Conservation (phyloP, 2,113 vertebrate species). For the Ophiodon elongatus region DNA sequence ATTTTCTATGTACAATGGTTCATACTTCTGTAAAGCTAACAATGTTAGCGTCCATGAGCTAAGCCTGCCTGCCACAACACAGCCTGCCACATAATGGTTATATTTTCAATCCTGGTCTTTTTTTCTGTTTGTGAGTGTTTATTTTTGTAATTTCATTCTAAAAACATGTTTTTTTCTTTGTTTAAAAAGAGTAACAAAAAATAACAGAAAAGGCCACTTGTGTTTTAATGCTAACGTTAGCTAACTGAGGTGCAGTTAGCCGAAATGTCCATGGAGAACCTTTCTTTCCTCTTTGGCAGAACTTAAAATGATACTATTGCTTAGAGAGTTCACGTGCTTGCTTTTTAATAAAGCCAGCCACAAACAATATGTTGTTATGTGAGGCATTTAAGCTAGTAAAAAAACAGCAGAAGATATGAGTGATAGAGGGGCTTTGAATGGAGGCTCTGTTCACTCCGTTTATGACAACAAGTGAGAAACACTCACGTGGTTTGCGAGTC, state of each 20-base stretch:
- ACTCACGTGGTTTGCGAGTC: constrained; percentile 41
- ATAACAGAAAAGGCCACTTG: not conserved
- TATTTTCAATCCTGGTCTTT: not conserved
- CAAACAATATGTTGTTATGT: not conserved
- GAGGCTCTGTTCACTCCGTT: constrained; percentile 16
- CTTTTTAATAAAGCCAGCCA: not conserved
- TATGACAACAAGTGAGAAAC: constrained; percentile 18
- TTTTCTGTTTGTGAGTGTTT: not conserved
- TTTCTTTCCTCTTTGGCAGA: not conserved
- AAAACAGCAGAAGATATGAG: not conserved
- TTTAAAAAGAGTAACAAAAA: not conserved
- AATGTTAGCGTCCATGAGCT: not conserved
- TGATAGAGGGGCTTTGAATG: not conserved
- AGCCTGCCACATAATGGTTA: not conserved
- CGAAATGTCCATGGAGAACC: not conserved
- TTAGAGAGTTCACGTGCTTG: not conserved
- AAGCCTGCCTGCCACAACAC: not conserved
- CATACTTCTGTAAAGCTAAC: not conserved
- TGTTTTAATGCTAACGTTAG: not conserved
- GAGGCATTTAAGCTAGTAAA: not conserved
- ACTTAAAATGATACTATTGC: not conserved
- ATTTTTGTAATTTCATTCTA: not conserved
- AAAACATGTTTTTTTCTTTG: not conserved
- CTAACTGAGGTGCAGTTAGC: not conserved
- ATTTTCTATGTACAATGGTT: not conserved